A percentile compares a stretch with the other conserved stretches of the same genome.
phyloP scores from a whole-genome alignment of 2,113 vertebrate genomes.

The Danio rerio region DNA sequence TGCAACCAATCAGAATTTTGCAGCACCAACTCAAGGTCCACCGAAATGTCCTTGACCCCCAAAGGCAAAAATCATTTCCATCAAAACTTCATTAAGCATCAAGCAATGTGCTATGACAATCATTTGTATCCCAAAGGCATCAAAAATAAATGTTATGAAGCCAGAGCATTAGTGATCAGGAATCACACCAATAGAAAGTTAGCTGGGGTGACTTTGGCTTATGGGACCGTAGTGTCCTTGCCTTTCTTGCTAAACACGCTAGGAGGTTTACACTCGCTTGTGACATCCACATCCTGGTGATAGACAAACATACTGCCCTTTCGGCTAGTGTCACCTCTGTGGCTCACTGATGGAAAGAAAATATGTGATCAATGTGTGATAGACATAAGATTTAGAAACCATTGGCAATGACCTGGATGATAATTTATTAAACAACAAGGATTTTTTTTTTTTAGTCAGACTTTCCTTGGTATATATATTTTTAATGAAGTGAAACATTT shows the following conservation, averaged over 20 bases:
- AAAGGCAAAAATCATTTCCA: neutral
- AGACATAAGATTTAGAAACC: neutral
- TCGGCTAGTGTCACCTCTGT: conserved; percentile 66
- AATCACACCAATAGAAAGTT: conserved; percentile 17
- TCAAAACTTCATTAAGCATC: conserved; percentile 6
- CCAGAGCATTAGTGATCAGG: conserved; percentile 1
- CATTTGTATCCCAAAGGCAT: neutral
- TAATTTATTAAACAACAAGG: too few species aligned
- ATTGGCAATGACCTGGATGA: neutral
- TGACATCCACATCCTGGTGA: conserved; percentile 85
- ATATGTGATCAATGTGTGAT: conserved; percentile 57
- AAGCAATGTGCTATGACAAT: neutral
- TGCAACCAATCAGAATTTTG: conserved; percentile 16
- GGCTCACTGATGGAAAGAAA: conserved; percentile 77
- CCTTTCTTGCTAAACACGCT: conserved; percentile 77
- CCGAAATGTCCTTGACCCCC: conserved; percentile 8
- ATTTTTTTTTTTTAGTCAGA: neutral
- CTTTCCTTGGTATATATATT: neutral
- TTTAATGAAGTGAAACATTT: neutral
- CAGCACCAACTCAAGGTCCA: conserved; percentile 7
- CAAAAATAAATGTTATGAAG: conserved; percentile 17
- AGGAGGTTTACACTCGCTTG: conserved; percentile 75
- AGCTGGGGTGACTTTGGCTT: conserved; percentile 54
- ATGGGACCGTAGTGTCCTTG: conserved; percentile 72
- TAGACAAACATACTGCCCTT: conserved; percentile 82